Percentiles rank a stretch among this genome's conserved stretches.
These are phyloP conservation scores for Aplysina aerophoba DNA, from an alignment of 37 sponge, comb jelly and placozoan genomes.

Conservation along the genomic window DNA sequence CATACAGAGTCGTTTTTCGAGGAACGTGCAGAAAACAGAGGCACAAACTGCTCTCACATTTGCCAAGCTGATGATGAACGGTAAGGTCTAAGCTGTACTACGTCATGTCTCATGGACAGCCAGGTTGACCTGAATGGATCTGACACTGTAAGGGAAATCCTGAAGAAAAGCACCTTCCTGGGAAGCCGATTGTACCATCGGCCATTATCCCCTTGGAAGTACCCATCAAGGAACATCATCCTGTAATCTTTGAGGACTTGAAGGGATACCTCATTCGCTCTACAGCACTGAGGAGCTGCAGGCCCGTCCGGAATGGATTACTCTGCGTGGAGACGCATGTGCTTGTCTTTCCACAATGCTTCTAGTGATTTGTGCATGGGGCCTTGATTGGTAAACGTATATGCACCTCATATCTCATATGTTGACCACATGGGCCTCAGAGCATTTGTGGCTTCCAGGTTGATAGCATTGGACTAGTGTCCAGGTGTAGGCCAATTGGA, in stretches of 20 bases:
- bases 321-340: background rate
- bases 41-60: background rate
- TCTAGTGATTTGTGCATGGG: background rate
- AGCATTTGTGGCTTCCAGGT: no score
- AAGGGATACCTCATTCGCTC: background rate
- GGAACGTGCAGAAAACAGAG: background rate
- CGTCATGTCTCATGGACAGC: background rate
- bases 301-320: constrained; percentile 3
- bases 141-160: background rate
- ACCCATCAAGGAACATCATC: background rate
- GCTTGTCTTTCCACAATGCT: background rate
- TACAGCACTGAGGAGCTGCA: background rate
- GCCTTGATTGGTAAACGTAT: background rate
- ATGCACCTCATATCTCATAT: background rate
- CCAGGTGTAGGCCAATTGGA: no score
- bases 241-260: background rate
- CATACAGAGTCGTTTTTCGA: background rate
- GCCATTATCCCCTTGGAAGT: background rate
- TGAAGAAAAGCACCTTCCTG: background rate
- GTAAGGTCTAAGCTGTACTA: background rate
- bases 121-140: background rate
- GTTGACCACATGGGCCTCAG: background rate
- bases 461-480: no score
- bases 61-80: background rate
- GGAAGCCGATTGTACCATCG: background rate